Evolutionary conservation across 2,888 invertebrate species (phyloP), one percentile per base, ranked within the genome.

Genomic region (Drosophila nr. perissopoda): DNA sequence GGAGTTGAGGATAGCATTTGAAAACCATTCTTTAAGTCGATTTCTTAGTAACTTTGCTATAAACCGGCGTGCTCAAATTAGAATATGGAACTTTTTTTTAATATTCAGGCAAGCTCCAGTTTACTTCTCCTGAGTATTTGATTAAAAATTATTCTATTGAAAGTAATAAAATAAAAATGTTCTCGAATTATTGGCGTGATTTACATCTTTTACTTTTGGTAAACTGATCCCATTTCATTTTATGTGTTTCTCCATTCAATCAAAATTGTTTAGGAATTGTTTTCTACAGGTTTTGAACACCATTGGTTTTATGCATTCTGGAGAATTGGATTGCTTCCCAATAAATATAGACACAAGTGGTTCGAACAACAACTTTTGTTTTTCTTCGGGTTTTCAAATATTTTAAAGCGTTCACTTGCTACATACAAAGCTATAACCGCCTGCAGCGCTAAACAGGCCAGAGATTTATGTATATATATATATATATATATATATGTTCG

Each of bases 401-500:
- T 78, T 61, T 76, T 48, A 54, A 80, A 59, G 58, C 57, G 56
- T 67, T 76, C 63, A 67, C 40, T 59, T 36, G 67, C 77, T 71
- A 65, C 68, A 64, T 56, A 62, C 57, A 80, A 62, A 65, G 29
- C 25, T 34, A 78, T 38, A 60, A 53, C 45, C 56, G 82, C 65
- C 53, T 82, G 79, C 87, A 81, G 75, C 61, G 58, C 38, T 48
- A 54, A 52, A 57, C 45, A 52, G 53, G 36, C 45, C 42, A 65
- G 11, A 66, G 65, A 78, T 69, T 73, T 77, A 66, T 78, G 62
- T 72, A 54, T 60, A 60, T 69, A 27, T 61, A 45, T 33, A 10
- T 33, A 4, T 33, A 31, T 10, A 31, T 25, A 25, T 29, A 29
- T 7, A 29, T 29, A 33, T 33, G 33, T 33, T 33, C 56, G 52